A percentile compares a stretch with the other conserved stretches of the same genome.
These are phyloP conservation scores for Apis florea DNA, from an alignment of 1,140 invertebrate genomes.

Conservation along the genomic window DNA sequence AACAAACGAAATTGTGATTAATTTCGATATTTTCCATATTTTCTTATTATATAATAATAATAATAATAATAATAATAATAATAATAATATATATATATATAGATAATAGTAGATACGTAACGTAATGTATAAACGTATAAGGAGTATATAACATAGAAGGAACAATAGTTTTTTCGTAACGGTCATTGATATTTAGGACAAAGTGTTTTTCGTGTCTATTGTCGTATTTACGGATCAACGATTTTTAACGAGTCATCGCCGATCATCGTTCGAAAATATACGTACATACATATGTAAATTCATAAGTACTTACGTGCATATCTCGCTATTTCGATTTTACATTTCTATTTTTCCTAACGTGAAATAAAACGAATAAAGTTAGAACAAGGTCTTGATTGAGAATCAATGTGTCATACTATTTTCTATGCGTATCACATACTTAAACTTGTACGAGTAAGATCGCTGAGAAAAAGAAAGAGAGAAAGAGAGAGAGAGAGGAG, in stretches of 20 bases:
- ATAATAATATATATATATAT: too few relatives aligned
- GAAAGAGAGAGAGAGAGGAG: not conserved
- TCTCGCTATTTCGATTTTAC: not conserved
- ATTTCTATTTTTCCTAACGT: not conserved
- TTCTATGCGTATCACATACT: not conserved
- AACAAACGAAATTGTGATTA: slow-evolving; percentile 31
- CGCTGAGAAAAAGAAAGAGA: not conserved
- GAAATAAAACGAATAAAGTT: slow-evolving; percentile 14
- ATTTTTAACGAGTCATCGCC: not conserved
- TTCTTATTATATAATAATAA: not conserved
- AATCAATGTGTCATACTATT: slow-evolving; percentile 9
- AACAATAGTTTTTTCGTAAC: too few relatives aligned
- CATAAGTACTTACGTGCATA: too few relatives aligned
- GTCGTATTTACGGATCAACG: not conserved
- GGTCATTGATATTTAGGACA: too few relatives aligned
- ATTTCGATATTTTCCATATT: not conserved
- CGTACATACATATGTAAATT: not conserved
- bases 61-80: too few relatives aligned
- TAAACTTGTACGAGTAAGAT: not conserved
- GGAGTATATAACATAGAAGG: too few relatives aligned
- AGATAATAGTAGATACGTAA: too few relatives aligned
- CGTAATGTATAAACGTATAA: too few relatives aligned
- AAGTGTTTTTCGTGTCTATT: not conserved
- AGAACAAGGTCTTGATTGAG: slow-evolving; percentile 55
- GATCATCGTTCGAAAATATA: not conserved